Conservation (phyloP, 2,113 vertebrate species). For the Barnardius zonarius region DNA sequence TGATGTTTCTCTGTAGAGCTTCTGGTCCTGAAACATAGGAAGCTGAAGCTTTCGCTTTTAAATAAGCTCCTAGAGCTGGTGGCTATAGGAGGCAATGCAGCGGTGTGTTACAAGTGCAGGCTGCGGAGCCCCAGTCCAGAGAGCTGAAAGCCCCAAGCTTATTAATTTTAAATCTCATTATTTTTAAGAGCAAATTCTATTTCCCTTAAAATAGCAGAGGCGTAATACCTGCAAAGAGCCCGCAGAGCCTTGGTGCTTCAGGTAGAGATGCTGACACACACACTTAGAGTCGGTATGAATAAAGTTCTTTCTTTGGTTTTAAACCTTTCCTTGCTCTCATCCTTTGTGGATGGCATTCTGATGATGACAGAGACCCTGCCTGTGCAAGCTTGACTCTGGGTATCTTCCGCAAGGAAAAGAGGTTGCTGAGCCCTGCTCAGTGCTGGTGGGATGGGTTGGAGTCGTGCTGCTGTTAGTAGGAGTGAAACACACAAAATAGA, state of each 20-base stretch:
- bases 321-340: not conserved
- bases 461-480: not conserved
- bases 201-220: not conserved
- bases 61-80: not conserved
- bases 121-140: not conserved
- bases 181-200: constrained; percentile 18
- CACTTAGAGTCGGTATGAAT: not conserved
- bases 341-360: not conserved
- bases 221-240: not conserved
- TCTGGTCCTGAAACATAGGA: not conserved
- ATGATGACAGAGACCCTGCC: not conserved
- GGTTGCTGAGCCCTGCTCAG: not conserved
- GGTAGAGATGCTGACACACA: not conserved
- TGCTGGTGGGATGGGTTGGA: not conserved
- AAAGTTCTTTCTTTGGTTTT: not conserved
- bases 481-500: not conserved
- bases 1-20: not conserved
- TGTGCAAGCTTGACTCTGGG: not conserved
- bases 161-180: constrained; percentile 44
- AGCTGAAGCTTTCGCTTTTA: not conserved
- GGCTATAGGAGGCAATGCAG: not conserved
- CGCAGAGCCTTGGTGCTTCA: not conserved
- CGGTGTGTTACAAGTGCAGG: not conserved
- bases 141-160: not conserved
- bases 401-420: not conserved